A percentile compares a stretch with the other conserved stretches of the same genome.
These are phyloP conservation scores for Artemia sinica DNA, from an alignment of 2,888 invertebrate species.

Conservation along the genomic window DNA sequence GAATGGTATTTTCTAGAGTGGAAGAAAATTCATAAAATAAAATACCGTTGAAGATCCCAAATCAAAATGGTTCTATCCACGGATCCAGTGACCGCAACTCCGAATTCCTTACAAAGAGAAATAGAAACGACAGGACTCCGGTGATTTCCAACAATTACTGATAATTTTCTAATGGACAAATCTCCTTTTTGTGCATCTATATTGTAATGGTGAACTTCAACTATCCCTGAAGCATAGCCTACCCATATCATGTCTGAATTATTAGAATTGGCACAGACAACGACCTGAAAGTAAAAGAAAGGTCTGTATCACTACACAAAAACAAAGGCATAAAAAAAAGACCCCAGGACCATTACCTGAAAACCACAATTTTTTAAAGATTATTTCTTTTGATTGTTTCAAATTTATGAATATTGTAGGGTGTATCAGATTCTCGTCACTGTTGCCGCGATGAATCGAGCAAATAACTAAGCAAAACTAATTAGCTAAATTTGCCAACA, in stretches of 20 bases:
- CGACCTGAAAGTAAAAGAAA: background rate
- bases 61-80: background rate
- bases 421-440: too few relatives aligned
- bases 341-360: too few relatives aligned
- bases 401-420: too few relatives aligned
- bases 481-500: too few relatives aligned
- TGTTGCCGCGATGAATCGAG: too few relatives aligned
- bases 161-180: background rate
- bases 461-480: too few relatives aligned
- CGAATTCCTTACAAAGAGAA: background rate
- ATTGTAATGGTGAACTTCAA: background rate
- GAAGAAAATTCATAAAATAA: background rate
- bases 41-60: background rate
- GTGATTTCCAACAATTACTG: slow-evolving; percentile 1
- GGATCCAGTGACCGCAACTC: slow-evolving; percentile 5
- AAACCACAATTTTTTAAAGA: too few relatives aligned
- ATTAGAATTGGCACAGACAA: background rate
- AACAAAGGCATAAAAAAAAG: too few relatives aligned
- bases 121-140: background rate
- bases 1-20: too few relatives aligned
- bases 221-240: background rate
- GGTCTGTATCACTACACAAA: too few relatives aligned
- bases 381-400: too few relatives aligned
- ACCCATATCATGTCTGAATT: background rate
- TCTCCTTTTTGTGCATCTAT: background rate